phyloP scores from a whole-genome alignment of 2,797 vertebrate genomes.

The Dipus sagitta region DNA sequence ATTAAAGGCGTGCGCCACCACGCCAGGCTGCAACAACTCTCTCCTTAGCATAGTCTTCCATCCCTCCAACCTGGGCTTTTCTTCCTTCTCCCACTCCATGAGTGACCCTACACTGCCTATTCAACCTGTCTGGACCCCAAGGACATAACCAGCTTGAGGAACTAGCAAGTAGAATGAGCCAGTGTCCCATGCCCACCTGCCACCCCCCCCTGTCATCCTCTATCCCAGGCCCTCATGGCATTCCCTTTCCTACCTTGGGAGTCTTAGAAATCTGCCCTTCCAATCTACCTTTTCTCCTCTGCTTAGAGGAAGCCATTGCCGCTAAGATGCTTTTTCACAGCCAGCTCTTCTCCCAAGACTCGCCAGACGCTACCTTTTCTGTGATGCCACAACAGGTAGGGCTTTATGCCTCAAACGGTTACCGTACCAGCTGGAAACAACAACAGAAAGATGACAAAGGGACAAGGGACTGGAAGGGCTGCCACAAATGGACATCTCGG shows the following conservation, averaged over 20 bases:
- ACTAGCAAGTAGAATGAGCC: slow-evolving; percentile 24
- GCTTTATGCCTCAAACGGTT: background rate
- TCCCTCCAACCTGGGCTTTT: background rate
- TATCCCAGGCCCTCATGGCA: background rate
- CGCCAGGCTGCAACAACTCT: background rate
- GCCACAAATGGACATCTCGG: background rate
- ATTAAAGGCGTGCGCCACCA: too few relatives aligned
- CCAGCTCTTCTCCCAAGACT: slow-evolving; percentile 63
- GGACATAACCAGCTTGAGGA: slow-evolving; percentile 15
- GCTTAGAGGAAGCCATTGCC: slow-evolving; percentile 75
- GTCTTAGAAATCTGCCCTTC: background rate
- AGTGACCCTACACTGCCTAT: background rate
- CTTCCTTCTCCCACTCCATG: background rate
- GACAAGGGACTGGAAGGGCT: background rate
- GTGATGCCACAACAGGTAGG: slow-evolving; percentile 64
- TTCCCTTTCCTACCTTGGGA: slow-evolving; percentile 39
- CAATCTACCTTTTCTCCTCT: slow-evolving; percentile 38
- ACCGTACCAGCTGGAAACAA: background rate
- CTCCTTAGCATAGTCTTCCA: background rate
- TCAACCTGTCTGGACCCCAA: background rate
- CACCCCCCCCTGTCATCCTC: background rate
- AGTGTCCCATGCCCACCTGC: background rate
- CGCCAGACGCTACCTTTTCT: slow-evolving; percentile 14
- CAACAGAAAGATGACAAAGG: background rate
- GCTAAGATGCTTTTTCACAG: slow-evolving; percentile 77